Evolutionary conservation across 2,888 invertebrate species (phyloP).

Genomic region (Arenicola marina): DNA sequence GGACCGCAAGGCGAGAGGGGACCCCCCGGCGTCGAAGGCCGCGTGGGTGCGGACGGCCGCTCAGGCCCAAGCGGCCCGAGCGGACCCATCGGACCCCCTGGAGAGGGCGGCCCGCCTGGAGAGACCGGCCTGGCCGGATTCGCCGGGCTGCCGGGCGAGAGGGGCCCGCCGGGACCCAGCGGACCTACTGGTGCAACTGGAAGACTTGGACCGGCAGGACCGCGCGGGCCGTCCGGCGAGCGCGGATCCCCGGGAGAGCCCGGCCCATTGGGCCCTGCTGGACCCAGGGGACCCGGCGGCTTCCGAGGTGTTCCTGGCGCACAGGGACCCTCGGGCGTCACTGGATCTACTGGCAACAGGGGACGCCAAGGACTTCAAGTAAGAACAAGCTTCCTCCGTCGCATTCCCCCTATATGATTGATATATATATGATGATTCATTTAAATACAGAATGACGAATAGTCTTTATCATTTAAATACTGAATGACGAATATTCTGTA

Average conservation of each 20-base stretch:
- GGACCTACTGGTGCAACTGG: conserved; percentile 10
- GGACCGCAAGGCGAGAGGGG: conserved; percentile 20
- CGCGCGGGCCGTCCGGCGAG: conserved; percentile 7
- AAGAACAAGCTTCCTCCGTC: too few relatives aligned
- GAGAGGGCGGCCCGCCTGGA: conserved; percentile 10
- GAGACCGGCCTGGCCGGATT: conserved; percentile 13
- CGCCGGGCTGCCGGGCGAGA: conserved; percentile 20
- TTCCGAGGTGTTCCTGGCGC: conserved; percentile 10
- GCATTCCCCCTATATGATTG: too few relatives aligned
- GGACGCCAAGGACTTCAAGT: background rate
- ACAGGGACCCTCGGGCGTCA: conserved; percentile 11
- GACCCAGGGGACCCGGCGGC: conserved; percentile 9
- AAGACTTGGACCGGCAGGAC: conserved; percentile 3
- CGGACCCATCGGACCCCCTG: conserved; percentile 13
- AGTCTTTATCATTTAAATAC: too few relatives aligned
- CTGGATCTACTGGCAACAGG: conserved; percentile 4
- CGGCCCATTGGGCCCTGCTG: conserved; percentile 16
- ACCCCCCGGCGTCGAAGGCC: conserved; percentile 64
- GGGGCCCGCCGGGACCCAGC: background rate
- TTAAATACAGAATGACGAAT: too few relatives aligned
- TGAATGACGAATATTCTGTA: too few relatives aligned
- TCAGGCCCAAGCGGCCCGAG: conserved; percentile 16
- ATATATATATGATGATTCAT: too few relatives aligned
- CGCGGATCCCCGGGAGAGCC: background rate
- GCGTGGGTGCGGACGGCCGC: conserved; percentile 16